Evolutionary conservation across 2,888 invertebrate genomes (phyloP).

Genomic region (Apeira syringaria): DNA sequence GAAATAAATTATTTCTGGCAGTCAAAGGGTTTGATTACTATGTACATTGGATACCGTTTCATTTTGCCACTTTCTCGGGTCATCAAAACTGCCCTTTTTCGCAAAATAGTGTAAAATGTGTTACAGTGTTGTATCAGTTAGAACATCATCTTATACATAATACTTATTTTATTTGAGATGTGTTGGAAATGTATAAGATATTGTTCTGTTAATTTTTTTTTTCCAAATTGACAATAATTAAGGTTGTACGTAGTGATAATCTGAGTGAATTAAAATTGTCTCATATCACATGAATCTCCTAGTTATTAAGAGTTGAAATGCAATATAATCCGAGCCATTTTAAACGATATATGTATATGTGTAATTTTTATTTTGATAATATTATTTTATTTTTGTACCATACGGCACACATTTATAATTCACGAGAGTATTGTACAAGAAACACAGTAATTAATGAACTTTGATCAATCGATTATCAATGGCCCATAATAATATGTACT

Average conservation of each 20-base stretch:
- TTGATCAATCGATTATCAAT: conserved; percentile 1
- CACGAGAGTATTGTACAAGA: conserved; percentile 20
- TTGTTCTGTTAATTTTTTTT: too few relatives aligned
- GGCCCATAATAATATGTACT: too few relatives aligned
- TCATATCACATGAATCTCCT: conserved; percentile 53
- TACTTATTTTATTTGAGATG: too few relatives aligned
- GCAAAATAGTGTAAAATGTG: too few relatives aligned
- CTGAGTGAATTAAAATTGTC: conserved; percentile 29
- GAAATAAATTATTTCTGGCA: too few relatives aligned
- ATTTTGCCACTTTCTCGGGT: too few relatives aligned
- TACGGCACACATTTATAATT: conserved; percentile 23
- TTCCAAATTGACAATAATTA: conserved; percentile 63
- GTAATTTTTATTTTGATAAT: conserved; percentile 31
- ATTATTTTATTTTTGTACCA: conserved; percentile 25
- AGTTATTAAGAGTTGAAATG: conserved; percentile 31
- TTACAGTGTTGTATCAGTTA: too few relatives aligned
- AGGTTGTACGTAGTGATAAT: conserved; percentile 35
- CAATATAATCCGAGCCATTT: conserved; percentile 77
- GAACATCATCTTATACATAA: too few relatives aligned
- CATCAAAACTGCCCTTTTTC: too few relatives aligned
- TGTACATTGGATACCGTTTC: too few relatives aligned
- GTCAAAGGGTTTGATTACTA: too few relatives aligned
- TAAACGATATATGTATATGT: conserved; percentile 36
- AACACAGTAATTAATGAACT: neutral
- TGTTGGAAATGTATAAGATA: too few relatives aligned